Base-by-base conservation (phyloP, 2,113 vertebrate species). In the Ancistrus triradiatus region DNA sequence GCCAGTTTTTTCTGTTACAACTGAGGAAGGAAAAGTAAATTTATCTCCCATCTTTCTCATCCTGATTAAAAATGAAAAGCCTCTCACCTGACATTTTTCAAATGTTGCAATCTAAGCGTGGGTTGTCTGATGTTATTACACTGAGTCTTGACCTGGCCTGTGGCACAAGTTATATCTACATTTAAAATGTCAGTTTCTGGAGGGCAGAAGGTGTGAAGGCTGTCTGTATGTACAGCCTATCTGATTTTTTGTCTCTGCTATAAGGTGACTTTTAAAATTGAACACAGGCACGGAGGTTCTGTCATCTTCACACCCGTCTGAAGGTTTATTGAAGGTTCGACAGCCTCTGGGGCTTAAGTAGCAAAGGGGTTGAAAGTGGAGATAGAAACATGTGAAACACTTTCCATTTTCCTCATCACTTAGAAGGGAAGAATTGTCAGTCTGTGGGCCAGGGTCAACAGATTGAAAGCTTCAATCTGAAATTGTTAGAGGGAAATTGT, bases 251-350 rank as follows among this genome's bases (percentile, higher is more conserved):
- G 60, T 55, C 69, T 49, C 31, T 17, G 18, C 27, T 43, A 46
- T 48, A 33, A 17, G 11, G 25, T 56, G 57, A 61, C 63, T 64
- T 61, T 55, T 61, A 14, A 58, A 28, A 58, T 58, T 49, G 21
- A 44, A 47, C 53, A 27, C 31, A 49, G 63, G 53, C 22, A 13
- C 44, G 46, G 33, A 3, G 63, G 22, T 5, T 15, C 43, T 57
- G n/a, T 48, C 43, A 25, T 48, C 21, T 57, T 2, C 28, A 48
- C 51, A 37, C 6, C 5, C 8, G 22, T 56, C n/a, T n/a, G n/a
- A n/a, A n/a, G n/a, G n/a, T 66, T 48, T 7, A 19, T 21, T 19
- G 35, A 15, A 40, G 31, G 17, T n/a, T 27, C 40, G 53, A 40
- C 53, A 35, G 51, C 14, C 33, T 24, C 27, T 3, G 10, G 18